Evolutionary conservation across 1,140 invertebrate species (phyloP).

Genomic region (Eupeodes corollae): DNA sequence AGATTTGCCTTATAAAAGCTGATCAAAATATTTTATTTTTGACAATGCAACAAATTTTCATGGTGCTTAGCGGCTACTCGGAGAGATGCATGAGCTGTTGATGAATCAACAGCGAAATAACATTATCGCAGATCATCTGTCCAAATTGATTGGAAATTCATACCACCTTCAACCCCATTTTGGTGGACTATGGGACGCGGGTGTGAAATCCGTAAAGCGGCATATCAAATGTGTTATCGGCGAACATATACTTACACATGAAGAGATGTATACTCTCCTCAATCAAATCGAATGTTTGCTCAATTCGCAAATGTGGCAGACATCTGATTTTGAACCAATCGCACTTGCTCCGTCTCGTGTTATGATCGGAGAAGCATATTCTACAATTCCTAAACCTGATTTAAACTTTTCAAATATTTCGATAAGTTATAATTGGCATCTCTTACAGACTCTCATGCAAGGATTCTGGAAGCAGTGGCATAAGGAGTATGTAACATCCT

Average conservation of each 20-base stretch:
- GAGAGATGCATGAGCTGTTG: no score
- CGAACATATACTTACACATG: no score
- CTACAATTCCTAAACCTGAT: constrained; percentile 16
- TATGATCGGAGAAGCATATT: constrained; percentile 7
- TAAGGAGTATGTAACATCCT: constrained; percentile 13
- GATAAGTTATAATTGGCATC: constrained; percentile 9
- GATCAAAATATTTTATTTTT: no score
- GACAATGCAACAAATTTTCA: no score
- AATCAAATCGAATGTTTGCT: constrained; percentile 22
- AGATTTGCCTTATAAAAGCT: no score
- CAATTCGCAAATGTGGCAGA: constrained; percentile 12
- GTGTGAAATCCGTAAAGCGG: no score
- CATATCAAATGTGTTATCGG: constrained; percentile 9
- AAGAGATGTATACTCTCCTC: constrained; percentile 18
- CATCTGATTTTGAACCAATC: no score
- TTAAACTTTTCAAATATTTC: neutral
- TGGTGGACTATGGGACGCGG: no score
- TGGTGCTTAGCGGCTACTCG: no score
- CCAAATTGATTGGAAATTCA: constrained; percentile 13
- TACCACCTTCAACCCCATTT: constrained; percentile 19
- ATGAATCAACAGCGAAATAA: no score
- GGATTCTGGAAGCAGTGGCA: constrained; percentile 14
- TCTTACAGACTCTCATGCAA: constrained; percentile 4
- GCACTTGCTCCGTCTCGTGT: no score
- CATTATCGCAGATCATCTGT: no score